These are phyloP conservation scores for Scomber scombrus DNA, from an alignment of 2,113 vertebrate genomes.

Conservation along the genomic window DNA sequence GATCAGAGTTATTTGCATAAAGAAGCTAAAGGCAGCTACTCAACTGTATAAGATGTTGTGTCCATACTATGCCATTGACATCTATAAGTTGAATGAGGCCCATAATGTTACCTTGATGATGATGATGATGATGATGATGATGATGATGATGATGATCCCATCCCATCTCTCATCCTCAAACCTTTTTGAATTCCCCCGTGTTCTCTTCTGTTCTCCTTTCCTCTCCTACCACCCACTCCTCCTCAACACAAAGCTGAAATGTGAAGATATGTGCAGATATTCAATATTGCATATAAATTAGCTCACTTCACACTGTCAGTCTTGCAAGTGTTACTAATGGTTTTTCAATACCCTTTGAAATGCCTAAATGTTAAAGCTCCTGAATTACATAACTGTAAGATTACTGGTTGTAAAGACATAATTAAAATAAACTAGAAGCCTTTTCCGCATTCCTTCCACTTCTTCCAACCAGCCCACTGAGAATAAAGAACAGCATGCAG, in stretches of 20 bases:
- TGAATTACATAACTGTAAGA: slow-evolving; percentile 2
- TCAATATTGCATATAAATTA: background rate
- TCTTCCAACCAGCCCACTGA: slow-evolving; percentile 12
- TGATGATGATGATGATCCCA: too few species aligned
- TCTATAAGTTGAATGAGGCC: background rate
- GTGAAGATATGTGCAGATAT: slow-evolving; percentile 1
- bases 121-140: too few species aligned
- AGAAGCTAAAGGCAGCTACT: too few species aligned
- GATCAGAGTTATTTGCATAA: too few species aligned
- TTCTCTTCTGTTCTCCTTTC: background rate
- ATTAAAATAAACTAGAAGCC: background rate
- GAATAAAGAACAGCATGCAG: slow-evolving; percentile 2
- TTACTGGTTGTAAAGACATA: slow-evolving; percentile 5
- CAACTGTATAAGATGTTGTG: background rate
- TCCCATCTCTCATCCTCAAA: background rate
- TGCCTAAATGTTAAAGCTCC: slow-evolving; percentile 15
- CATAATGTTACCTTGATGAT: background rate
- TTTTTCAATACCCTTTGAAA: slow-evolving; percentile 15
- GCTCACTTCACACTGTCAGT: slow-evolving; percentile 3
- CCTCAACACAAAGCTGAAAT: background rate
- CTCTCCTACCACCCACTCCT: slow-evolving; percentile 23
- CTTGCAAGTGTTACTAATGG: slow-evolving; percentile 5
- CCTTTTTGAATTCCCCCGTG: background rate
- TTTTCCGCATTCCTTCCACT: slow-evolving; percentile 16
- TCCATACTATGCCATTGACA: too few species aligned